Evolutionary conservation across 2,797 vertebrate species (phyloP).

Genomic region (Malacoctenus gilli): DNA sequence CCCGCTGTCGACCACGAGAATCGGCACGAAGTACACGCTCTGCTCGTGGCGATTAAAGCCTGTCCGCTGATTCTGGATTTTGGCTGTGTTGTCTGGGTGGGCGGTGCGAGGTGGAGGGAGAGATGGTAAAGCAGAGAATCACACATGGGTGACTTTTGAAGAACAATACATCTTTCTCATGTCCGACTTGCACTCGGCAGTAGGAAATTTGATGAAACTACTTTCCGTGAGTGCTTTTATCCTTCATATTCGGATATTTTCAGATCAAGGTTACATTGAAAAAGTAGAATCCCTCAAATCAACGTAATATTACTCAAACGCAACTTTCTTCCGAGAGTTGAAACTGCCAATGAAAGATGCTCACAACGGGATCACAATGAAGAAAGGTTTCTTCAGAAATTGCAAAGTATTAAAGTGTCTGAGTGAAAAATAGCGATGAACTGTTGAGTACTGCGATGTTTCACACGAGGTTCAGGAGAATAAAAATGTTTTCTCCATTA

Average conservation of each 20-base stretch:
- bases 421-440: no score
- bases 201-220: slow-evolving; percentile 8
- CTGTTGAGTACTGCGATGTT: neutral
- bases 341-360: neutral
- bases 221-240: slow-evolving; percentile 12
- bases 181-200: slow-evolving; percentile 3
- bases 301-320: slow-evolving; percentile 1
- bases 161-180: slow-evolving; percentile 13
- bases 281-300: no score
- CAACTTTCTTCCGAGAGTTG: no score
- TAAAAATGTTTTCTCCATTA: slow-evolving; percentile 6
- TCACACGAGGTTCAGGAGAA: no score
- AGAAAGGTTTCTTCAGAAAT: neutral
- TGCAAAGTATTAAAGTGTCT: neutral
- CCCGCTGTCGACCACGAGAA: slow-evolving; percentile 94
- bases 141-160: slow-evolving; percentile 23
- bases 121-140: slow-evolving; percentile 33
- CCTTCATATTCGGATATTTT: neutral
- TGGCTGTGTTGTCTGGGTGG: slow-evolving; percentile 91
- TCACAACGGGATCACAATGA: neutral
- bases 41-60: slow-evolving; percentile 96
- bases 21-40: slow-evolving; percentile 94
- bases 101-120: slow-evolving; percentile 21
- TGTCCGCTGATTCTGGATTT: slow-evolving; percentile 88
- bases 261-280: no score